phyloP scores from a whole-genome alignment of 2,113 vertebrate species.

The Ptychochromis oligacanthus region DNA sequence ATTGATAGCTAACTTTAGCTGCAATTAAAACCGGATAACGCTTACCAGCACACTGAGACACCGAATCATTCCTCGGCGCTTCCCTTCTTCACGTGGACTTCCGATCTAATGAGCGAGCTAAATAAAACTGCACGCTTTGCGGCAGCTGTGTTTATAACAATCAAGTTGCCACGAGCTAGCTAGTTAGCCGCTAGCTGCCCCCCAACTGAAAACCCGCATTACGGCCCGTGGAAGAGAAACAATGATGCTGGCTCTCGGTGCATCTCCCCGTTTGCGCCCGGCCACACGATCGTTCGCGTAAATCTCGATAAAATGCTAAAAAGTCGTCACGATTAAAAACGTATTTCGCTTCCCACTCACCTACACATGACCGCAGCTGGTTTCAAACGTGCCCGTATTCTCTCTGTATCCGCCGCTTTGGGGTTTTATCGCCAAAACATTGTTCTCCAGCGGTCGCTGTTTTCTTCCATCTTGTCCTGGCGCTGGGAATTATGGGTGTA shows the following conservation, averaged over 20 bases:
- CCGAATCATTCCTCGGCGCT: neutral
- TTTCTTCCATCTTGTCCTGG: constrained; percentile 85
- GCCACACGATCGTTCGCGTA: constrained; percentile 30
- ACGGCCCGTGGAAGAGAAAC: constrained; percentile 79
- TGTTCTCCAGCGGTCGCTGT: constrained; percentile 82
- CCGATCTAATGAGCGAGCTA: neutral
- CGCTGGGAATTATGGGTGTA: constrained; percentile 84
- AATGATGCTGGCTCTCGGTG: constrained; percentile 79
- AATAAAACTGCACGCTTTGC: neutral
- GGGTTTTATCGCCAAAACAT: constrained; percentile 84
- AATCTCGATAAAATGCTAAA: constrained; percentile 37
- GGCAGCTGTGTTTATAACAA: constrained; percentile 68
- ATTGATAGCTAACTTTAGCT: constrained; percentile 71
- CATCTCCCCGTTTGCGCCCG: constrained; percentile 66
- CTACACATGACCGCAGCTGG: constrained; percentile 78
- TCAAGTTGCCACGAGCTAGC: constrained; percentile 70
- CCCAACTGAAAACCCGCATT: constrained; percentile 69
- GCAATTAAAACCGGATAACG: constrained; percentile 33
- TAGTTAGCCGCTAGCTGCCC: constrained; percentile 56
- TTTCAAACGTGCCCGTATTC: constrained; percentile 61
- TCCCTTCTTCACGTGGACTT: neutral
- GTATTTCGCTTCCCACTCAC: constrained; percentile 60
- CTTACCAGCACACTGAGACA: neutral
- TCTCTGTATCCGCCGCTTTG: constrained; percentile 59
- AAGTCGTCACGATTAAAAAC: neutral